phyloP scores from a whole-genome alignment of 2,888 invertebrate species.

The Heliconius aoede region DNA sequence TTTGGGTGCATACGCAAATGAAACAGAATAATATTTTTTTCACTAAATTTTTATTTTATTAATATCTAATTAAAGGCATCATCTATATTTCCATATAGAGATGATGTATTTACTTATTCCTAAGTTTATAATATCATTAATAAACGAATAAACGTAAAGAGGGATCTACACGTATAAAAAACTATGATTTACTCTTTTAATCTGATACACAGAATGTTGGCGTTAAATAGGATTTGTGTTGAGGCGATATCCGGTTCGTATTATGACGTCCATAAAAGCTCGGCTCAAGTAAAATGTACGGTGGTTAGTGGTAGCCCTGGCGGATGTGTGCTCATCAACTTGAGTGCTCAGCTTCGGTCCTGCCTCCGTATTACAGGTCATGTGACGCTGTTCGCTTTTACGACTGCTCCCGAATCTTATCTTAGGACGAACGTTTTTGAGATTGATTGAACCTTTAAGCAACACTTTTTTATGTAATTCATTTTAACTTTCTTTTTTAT shows the following conservation, averaged over 20 bases:
- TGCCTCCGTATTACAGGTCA: slow-evolving; percentile 55
- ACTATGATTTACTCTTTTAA: not conserved
- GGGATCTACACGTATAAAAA: not conserved
- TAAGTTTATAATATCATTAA: not conserved
- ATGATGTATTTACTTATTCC: too few relatives aligned
- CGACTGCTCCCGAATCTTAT: slow-evolving; percentile 58
- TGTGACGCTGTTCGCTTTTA: slow-evolving; percentile 60
- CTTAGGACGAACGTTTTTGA: slow-evolving; percentile 52
- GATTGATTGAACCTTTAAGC: slow-evolving; percentile 42
- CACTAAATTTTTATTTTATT: not conserved
- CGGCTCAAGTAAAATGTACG: slow-evolving; percentile 31
- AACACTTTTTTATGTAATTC: not conserved
- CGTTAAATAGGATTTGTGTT: slow-evolving; percentile 10
- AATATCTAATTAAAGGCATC: not conserved
- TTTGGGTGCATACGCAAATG: too few relatives aligned
- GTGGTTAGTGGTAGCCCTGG: slow-evolving; percentile 52
- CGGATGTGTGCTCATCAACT: slow-evolving; percentile 61
- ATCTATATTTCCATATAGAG: too few relatives aligned
- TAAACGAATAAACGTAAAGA: not conserved
- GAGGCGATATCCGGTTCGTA: slow-evolving; percentile 29
- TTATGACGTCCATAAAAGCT: slow-evolving; percentile 36
- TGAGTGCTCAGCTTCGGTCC: slow-evolving; percentile 60
- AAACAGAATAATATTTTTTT: not conserved
- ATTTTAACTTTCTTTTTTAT: not conserved
- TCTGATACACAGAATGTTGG: slow-evolving; percentile 17